Evolutionary conservation across 2,888 invertebrate genomes (phyloP), one percentile per base, ranked within the genome.

Genomic region (Stegana nigrithorax): DNA sequence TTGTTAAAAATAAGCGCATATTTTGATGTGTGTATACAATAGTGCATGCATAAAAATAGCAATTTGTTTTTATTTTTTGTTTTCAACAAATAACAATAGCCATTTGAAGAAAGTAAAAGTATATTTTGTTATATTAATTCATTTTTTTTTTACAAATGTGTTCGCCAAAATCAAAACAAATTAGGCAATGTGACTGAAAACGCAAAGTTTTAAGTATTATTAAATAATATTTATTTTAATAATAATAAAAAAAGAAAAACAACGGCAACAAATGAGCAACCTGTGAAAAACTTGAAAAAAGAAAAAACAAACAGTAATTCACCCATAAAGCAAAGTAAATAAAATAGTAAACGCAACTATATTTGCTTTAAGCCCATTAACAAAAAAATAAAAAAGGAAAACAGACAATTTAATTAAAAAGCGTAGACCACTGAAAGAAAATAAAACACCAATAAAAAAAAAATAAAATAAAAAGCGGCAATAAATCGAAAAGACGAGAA

Each of bases 171-270:
- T 29, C 17, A 25, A 53, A 29, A 23, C 4, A 42, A 59, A 27
- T 47, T 36, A 72, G 72, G 76, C 78, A 78, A 76, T 76, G 76
- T 76, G 80, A 76, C 78, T 78, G 62, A 59, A 59, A 64, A 71
- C 58, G 70, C 63, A 69, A 62, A 55, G 62, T 64, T 64, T 58
- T 67, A 58, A 29, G 61, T 51, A 60, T 59, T 63, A 62, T 57
- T 25, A 29, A 25, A 50, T 51, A 29, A 69, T 61, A 62, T 58
- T 67, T 26, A 63, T 61, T 39, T 4, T 42, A 10, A 45, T 17
- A 51, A n/a, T n/a, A 53, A 42, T 27, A 19, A 58, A 50, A 47
- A n/a, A 29, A 51, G 10, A 42, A 59, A 61, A 50, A 44, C 36
- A 14, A 29, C 26, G 14, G 63, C 21, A 42, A 36, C 14, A 63